Evolutionary conservation across 2,797 vertebrate species (phyloP), one percentile per base, ranked within the genome.

Genomic region (Buceros bicornis): DNA sequence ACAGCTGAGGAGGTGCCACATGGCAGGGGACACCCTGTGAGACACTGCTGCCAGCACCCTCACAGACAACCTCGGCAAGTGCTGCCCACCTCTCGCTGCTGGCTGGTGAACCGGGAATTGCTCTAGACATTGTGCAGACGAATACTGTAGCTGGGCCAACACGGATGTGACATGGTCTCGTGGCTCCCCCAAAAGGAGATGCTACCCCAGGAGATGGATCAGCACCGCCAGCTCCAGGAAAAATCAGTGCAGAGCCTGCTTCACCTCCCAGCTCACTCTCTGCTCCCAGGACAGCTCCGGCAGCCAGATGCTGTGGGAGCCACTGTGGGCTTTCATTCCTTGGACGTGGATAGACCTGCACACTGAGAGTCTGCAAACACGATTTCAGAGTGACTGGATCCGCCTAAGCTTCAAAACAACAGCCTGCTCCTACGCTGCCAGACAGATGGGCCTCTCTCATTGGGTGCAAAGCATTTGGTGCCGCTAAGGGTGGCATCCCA

Each of bases 401-500:
- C 66, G 54, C 40, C 54, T 47, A 48, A 83, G 69, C 47, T 31
- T 3, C 42, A 57, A 25, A 33, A n/a, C 29, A 14, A 26, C 42
- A 62, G 18, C 60, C 69, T 83, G 35, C n/a, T 53, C 29, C 82
- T 66, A 3, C 0, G 2, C n/a, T 60, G 60, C 47, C 31, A 37
- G 45, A 19, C 71, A 82, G 69, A 72, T 8, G 29, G 53, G 12
- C n/a, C 26, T 20, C 62, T 86, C 57, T 31, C 66, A 4, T 5
- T 12, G 42, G 2, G 4, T 35, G 31, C 0, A 0, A 37, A 82
- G 20, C 15, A 25, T 8, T n/a, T 3, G 2, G 47, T 81, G 56
- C 37, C 65, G 42, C 31, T 21, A 40, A 65, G 45, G 45, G 50
- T 14, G 35, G 15, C 58, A 28, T 3, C 54, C 18, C 54, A 53